phyloP scores from a whole-genome alignment of 2,113 vertebrate genomes.

The Vimba vimba region DNA sequence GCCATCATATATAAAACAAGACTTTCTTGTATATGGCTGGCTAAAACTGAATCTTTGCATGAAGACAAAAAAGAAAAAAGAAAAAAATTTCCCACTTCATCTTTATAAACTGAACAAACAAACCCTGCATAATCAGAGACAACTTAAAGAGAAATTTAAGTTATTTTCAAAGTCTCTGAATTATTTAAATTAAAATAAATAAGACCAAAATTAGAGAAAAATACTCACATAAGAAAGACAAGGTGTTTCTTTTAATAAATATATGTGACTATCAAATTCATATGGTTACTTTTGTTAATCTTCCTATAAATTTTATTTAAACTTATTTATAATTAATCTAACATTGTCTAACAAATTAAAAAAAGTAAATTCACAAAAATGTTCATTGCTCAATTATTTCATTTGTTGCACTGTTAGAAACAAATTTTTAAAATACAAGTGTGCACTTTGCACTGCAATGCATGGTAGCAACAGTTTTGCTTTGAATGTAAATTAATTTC shows the following conservation, averaged over 20 bases:
- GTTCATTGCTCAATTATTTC: not conserved
- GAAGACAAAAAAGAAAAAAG: not conserved
- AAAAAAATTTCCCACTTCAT: not conserved
- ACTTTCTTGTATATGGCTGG: not conserved
- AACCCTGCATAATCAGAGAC: not conserved
- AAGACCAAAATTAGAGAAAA: not conserved
- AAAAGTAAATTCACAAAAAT: not conserved
- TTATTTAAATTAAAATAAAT: not conserved
- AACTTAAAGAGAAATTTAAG: not conserved
- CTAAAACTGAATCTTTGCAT: not conserved
- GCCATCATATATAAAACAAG: not conserved
- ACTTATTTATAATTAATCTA: not conserved
- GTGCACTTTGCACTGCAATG: not conserved
- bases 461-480: not conserved
- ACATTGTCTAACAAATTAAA: not conserved
- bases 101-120: not conserved
- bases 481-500: not conserved
- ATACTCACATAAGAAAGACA: not conserved
- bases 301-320: not conserved
- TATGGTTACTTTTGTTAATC: not conserved
- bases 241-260: not conserved
- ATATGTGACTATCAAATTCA: not conserved
- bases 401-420: not conserved
- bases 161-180: not conserved
- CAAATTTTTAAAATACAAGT: not conserved